phyloP scores from a whole-genome alignment of 2,888 invertebrate genomes.

The Globia sparganii region DNA sequence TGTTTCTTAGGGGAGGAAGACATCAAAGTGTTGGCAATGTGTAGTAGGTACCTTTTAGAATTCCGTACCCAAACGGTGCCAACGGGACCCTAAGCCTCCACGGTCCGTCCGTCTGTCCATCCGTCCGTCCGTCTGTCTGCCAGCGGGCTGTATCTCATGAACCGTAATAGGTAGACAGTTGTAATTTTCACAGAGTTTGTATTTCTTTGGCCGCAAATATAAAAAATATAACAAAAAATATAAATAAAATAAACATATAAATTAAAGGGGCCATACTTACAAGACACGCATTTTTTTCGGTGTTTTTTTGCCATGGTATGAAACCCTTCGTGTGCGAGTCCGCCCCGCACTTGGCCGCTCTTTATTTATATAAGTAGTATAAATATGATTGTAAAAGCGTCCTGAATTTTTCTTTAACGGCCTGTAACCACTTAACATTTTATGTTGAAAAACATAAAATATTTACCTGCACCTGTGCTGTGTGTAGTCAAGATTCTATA shows the following conservation, averaged over 20 bases:
- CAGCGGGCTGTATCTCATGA: neutral
- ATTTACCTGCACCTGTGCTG: neutral
- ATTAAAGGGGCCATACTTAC: no score
- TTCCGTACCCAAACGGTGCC: neutral
- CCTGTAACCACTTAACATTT: neutral
- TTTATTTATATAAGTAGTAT: no score
- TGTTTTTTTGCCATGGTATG: no score
- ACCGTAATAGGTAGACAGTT: neutral
- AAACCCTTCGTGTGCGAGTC: no score
- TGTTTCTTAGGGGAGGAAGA: neutral
- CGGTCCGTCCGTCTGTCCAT: neutral
- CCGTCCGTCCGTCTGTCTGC: neutral
- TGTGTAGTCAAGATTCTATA: neutral
- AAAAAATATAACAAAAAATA: neutral
- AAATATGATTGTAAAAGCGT: neutral
- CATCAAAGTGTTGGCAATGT: neutral
- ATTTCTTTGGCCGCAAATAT: neutral
- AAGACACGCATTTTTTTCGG: no score
- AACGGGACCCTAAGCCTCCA: neutral
- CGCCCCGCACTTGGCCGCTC: no score
- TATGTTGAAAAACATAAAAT: neutral
- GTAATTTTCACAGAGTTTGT: neutral
- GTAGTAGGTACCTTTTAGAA: neutral
- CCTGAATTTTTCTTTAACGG: neutral
- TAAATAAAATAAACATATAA: neutral